A percentile compares a stretch with the other conserved stretches of the same genome.
Evolutionary conservation across 2,113 vertebrate genomes (phyloP).

Genomic region (Bos javanicus): DNA sequence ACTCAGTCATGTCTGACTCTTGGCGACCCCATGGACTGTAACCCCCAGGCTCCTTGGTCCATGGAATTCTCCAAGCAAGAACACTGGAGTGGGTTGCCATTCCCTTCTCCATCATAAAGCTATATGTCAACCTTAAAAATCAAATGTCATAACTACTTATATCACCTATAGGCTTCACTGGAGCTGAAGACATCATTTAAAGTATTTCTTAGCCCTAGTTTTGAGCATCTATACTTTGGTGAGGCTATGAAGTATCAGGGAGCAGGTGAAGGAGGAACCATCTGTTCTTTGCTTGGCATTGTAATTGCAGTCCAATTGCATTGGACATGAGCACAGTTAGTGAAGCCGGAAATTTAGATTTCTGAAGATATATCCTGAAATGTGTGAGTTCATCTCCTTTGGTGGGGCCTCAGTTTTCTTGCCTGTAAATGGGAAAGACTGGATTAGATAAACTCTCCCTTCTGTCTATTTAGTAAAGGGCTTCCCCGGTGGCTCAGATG

Average conservation of each 20-base stretch:
- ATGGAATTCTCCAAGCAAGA: not conserved
- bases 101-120: not conserved
- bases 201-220: not conserved
- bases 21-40: not conserved
- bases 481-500: not conserved
- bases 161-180: not conserved
- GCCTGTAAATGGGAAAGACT: not conserved
- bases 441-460: not conserved
- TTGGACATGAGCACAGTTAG: no score
- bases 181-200: not conserved
- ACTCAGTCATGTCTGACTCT: not conserved
- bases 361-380: not conserved
- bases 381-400: not conserved
- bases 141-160: not conserved
- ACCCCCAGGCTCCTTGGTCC: not conserved
- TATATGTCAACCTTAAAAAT: not conserved
- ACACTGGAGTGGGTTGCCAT: not conserved
- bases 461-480: not conserved
- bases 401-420: not conserved
- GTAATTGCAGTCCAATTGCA: not conserved
- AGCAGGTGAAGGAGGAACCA: not conserved
- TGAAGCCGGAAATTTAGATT: not conserved
- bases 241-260: not conserved
- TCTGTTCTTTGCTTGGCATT: not conserved
- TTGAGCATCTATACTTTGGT: not conserved